phyloP scores from a whole-genome alignment of 2,888 invertebrate species.

The Tiphia femorata region DNA sequence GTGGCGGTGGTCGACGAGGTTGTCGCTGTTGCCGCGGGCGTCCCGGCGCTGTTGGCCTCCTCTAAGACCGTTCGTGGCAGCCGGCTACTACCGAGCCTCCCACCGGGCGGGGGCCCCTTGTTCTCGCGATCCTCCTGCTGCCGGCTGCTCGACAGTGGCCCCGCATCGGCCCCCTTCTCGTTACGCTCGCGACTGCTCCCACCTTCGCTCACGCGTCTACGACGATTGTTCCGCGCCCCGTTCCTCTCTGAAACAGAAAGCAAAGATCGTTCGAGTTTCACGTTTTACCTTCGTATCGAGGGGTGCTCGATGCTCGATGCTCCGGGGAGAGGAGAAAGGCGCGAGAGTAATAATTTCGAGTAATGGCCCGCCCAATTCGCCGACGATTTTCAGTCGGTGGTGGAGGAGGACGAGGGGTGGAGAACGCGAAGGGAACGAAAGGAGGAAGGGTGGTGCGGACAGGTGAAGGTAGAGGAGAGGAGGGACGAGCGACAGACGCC shows the following conservation, averaged over 20 bases:
- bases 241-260: slow-evolving; percentile 62
- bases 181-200: slow-evolving; percentile 56
- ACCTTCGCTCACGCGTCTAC: slow-evolving; percentile 60
- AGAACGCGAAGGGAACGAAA: slow-evolving; percentile 8
- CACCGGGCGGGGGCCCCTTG: slow-evolving; percentile 61
- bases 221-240: slow-evolving; percentile 56
- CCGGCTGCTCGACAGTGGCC: slow-evolving; percentile 48
- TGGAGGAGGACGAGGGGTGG: slow-evolving; percentile 12
- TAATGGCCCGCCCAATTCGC: not conserved
- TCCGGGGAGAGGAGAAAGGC: not conserved
- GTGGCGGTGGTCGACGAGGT: too few species aligned
- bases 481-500: too few species aligned
- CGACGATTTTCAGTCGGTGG: not conserved
- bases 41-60: slow-evolving; percentile 57
- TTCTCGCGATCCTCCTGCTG: slow-evolving; percentile 65
- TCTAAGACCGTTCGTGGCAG: slow-evolving; percentile 60
- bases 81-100: slow-evolving; percentile 58
- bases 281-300: too few species aligned
- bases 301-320: not conserved
- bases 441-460: slow-evolving; percentile 11
- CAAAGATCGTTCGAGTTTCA: not conserved
- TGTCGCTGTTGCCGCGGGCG: too few species aligned
- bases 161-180: slow-evolving; percentile 44
- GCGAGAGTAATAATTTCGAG: not conserved
- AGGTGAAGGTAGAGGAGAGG: slow-evolving; percentile 14